Percentiles rank a stretch among this genome's conserved stretches.
These are phyloP conservation scores for Tyrophagus putrescentiae DNA, from an alignment of 1,140 invertebrate genomes.

Conservation along the genomic window DNA sequence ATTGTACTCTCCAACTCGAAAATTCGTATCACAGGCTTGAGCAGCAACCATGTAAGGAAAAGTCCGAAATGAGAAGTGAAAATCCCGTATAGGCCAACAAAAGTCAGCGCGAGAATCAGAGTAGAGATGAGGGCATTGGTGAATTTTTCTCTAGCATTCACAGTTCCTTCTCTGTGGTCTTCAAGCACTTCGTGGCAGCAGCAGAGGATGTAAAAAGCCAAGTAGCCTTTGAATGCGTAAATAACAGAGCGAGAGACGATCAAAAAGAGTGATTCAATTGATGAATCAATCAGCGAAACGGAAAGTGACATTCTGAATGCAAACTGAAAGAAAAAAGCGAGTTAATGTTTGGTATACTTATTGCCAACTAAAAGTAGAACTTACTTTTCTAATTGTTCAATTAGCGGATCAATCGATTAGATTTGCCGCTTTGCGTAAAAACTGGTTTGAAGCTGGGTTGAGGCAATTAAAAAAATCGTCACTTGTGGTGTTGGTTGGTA, in stretches of 20 bases:
- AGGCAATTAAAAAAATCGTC: too few species aligned
- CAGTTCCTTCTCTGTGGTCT: conserved; percentile 12
- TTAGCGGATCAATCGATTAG: too few species aligned
- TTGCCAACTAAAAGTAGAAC: too few species aligned
- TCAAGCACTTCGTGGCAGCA: conserved; percentile 13
- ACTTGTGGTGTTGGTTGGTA: too few species aligned
- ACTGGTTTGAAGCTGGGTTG: too few species aligned
- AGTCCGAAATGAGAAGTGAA: conserved; percentile 14
- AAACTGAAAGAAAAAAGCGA: too few species aligned
- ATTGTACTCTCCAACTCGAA: conserved; percentile 11
- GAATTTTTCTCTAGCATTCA: not conserved
- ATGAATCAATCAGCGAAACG: not conserved
- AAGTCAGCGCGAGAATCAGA: conserved; percentile 2
- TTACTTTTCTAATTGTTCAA: too few species aligned
- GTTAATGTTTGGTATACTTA: too few species aligned
- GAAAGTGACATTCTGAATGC: conserved; percentile 3
- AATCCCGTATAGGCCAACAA: conserved; percentile 14
- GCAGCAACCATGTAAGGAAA: conserved; percentile 15
- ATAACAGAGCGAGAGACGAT: not conserved
- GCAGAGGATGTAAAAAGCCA: conserved; percentile 6
- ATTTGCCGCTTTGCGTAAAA: too few species aligned
- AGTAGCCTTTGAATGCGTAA: not conserved
- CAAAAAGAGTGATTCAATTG: conserved; percentile 6
- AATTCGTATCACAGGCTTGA: conserved; percentile 5
- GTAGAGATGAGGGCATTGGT: not conserved